Percentiles rank a stretch among this genome's conserved stretches.
These are phyloP conservation scores for Caenorhabditis latens DNA, from an alignment of 1,140 invertebrate genomes.

Conservation along the genomic window DNA sequence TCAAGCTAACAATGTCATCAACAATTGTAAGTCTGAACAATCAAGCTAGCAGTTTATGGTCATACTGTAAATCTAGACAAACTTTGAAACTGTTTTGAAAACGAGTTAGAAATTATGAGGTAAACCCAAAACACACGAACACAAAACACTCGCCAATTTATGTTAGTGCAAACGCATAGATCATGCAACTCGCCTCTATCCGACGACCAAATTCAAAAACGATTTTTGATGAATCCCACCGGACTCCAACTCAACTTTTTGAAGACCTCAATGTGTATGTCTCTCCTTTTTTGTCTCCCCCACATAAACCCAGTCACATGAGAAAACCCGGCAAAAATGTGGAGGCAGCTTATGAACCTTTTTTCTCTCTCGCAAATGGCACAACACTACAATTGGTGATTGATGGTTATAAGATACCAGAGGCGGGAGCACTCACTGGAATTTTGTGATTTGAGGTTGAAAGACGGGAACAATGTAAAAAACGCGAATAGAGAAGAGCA, in stretches of 20 bases:
- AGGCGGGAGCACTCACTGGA: not conserved
- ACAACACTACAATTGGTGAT: not conserved
- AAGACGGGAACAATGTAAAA: not conserved
- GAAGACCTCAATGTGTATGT: constrained; percentile 3
- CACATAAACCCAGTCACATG: constrained; percentile 45
- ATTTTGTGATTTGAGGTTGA: not conserved
- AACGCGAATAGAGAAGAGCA: not conserved
- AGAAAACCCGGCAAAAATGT: not conserved
- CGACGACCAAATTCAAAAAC: not conserved
- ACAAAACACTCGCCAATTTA: no score
- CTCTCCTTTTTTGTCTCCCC: constrained; percentile 2
- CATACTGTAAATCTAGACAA: no score
- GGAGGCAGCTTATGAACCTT: constrained; percentile 46
- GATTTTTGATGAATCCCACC: constrained; percentile 50
- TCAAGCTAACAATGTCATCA: no score
- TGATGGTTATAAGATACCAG: not conserved
- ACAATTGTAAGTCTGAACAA: no score
- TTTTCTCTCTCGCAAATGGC: constrained; percentile 3
- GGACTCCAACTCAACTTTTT: constrained; percentile 35
- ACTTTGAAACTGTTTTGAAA: no score
- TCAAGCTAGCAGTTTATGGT: no score
- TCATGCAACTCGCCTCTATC: constrained; percentile 13
- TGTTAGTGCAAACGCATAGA: constrained; percentile 5
- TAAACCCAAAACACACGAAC: no score
- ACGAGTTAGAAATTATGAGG: no score